Evolutionary conservation across 2,113 vertebrate species (phyloP), one percentile per base, ranked within the genome.

Genomic region (Campylorhamphus procurvoides): DNA sequence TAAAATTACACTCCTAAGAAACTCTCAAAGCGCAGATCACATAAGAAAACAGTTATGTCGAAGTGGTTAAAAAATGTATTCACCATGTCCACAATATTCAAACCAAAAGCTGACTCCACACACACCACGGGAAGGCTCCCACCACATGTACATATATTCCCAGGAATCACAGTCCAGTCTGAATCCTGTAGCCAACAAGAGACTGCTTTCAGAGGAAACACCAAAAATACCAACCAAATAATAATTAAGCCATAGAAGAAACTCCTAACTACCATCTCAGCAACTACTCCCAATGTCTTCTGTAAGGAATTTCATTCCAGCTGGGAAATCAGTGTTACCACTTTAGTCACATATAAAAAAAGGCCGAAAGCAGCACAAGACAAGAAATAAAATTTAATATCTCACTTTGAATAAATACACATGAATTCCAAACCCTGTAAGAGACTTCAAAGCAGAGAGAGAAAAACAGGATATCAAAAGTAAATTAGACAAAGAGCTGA

Each of bases 11-110:
- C 73, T 92, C 85, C 47, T 81, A 67, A 96, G 68, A 82, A 89
- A 87, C 52, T 87, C 85, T 86, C 68, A 56, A 95, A 90, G 92
- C 1, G 0, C 33, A 74, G 79, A 49, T 87, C 90, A 89, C 96
- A 87, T 90, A 92, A 89, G 96, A 97, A 95, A 96, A 93, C 31
- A 84, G 83, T 96, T 97, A 95, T 40, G 84, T 44, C 64, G 28
- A 81, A 93, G 56, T 28, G 44, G 64, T 68, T 90, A 49, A 25
- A 86, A 76, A 84, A 92, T 89, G 66, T 89, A 93, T 89, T 89
- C 87, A 89, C 88, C 72, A 52, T 20, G 9, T 64, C 68, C 60
- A 44, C 72, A 78, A 92, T 23, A 90, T 25, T 72, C 76, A 86
- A 84, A 47, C 52, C 79, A 67, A 94, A 87, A 87, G 63, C 78